Base-by-base conservation (phyloP, 2,797 vertebrate species). In the Sciaenops ocellatus region DNA sequence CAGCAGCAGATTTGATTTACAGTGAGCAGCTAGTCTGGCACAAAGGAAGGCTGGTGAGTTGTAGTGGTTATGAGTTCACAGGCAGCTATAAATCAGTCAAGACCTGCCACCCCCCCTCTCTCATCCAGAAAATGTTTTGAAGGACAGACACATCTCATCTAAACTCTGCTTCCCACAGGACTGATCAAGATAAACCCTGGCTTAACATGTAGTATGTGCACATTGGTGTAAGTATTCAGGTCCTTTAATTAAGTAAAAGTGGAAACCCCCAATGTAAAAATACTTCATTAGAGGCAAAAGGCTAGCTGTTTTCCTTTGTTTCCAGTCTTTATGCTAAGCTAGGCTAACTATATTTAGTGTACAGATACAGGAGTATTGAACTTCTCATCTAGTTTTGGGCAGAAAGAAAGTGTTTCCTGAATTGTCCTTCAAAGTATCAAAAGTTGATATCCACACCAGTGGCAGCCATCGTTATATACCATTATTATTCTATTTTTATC, bases 1-100 rank as follows among this genome's bases (percentile, higher is more conserved):
- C 44, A 69, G 51, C 77, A 82, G 69, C 64, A 73, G 79, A 51
- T 89, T 68, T 89, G 90, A 93, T 89, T 93, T 90, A 91, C 63
- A 77, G 61, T 16, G 66, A 83, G 74, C 64, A 73, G 68, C 81
- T 76, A 61, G 55, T 52, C 70, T 82, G 76, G 79, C 72, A 73
- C 78, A 86, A 69, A 80, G 76, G 50, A 50, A 28, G 30, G 59
- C 41, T 59, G 72, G 73, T 65, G 72, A 65, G 77, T 13, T 65
- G 69, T 30, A 26, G 84, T 55, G n/a, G 72, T 78, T 50, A 79
- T 18, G 69, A 69, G 75, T 22, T 70, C 65, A 42, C 48, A 59
- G 24, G 38, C 57, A 34, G 48, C 50, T 26, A 57, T 90, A 84
- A 89, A 91, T 86, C 82, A 79, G 67, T 50, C 69, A 63, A 2